Evolutionary conservation across 2,797 vertebrate genomes (phyloP), one percentile per base, ranked within the genome.

Genomic region (Sebastes hubbsi): DNA sequence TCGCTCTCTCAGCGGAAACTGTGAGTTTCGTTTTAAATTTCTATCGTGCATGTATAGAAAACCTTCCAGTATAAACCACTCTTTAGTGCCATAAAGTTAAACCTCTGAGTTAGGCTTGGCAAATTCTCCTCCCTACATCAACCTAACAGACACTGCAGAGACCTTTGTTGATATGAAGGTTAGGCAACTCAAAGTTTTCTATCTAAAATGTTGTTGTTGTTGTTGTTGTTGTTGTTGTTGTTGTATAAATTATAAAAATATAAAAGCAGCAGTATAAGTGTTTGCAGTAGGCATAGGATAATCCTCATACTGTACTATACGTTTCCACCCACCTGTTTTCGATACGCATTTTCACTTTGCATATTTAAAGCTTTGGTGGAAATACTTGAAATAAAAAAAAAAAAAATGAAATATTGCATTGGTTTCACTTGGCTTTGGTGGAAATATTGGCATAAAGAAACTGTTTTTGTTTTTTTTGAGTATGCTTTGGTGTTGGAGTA

Each of bases 1-100:
- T 18, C 94, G 95, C 29, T 91, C 93, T 10, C 10, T 91, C 12
- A 87, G 13, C 0, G 94, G 95, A 87, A 94, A 72, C 78, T 94
- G 96, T 96, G 81, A 95, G 96, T 93, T 64, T 71, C 4, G 14
- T n/a, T 63, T 69, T 30, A 7, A 46, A 20, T 36, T 18, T 52
- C 16, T 59, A 32, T 70, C 1, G 24, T 18, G 54, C 2, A 4
- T 12, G 11, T 5, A 10, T 2, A 46, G 14, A 75, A 66, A 75
- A 29, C 24, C 20, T 46, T 46, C 8, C 2, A 8, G 16, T 62
- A 49, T 63, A 5, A 55, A 46, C 13, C 5, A 42, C 3, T 18
- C 13, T 30, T 68, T 61, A 34, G 36, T 34, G 27, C 13, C 38
- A 30, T 27, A 10, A 24, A 20, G 54, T n/a, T 36, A 30, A 25